Percentiles rank a stretch among this genome's conserved stretches.
Evolutionary conservation across 2,113 vertebrate genomes (phyloP).

Genomic region (Platysteira castanea): DNA sequence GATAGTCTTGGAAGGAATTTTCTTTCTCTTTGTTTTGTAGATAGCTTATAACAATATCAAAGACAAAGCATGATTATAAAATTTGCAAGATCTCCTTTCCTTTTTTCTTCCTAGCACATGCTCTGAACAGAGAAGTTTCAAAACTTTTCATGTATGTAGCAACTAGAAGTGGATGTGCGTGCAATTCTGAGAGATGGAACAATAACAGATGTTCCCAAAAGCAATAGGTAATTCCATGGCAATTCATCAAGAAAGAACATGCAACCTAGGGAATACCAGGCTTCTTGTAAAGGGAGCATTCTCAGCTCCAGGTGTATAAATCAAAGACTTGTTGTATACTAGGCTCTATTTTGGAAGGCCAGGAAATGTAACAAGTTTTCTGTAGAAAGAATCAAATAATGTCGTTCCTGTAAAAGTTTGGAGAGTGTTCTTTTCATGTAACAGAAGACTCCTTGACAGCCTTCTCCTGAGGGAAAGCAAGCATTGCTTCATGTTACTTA

Average conservation of each 20-base stretch:
- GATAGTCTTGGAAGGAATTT: background rate
- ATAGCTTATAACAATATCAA: background rate
- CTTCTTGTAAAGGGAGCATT: conserved; percentile 39
- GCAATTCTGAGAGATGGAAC: background rate
- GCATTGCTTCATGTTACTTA: background rate
- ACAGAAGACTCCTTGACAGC: background rate
- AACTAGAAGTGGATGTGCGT: background rate
- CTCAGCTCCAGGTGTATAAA: conserved; percentile 20
- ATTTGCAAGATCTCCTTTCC: background rate
- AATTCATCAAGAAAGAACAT: conserved; percentile 13
- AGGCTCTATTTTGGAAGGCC: background rate
- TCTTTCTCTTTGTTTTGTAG: background rate
- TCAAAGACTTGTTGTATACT: background rate
- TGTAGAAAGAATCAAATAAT: background rate
- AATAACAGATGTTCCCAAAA: conserved; percentile 36
- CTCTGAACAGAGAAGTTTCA: background rate
- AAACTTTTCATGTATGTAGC: background rate
- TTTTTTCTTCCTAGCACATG: background rate
- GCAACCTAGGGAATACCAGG: conserved; percentile 13
- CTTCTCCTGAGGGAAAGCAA: background rate
- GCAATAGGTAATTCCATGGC: conserved; percentile 16
- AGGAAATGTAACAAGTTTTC: background rate
- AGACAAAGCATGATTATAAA: background rate
- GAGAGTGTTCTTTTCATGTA: background rate
- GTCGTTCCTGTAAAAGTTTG: background rate